A percentile compares a stretch with the other conserved stretches of the same genome.
phyloP scores from a whole-genome alignment of 2,888 invertebrate species.

The Dryocosmus kuriphilus region DNA sequence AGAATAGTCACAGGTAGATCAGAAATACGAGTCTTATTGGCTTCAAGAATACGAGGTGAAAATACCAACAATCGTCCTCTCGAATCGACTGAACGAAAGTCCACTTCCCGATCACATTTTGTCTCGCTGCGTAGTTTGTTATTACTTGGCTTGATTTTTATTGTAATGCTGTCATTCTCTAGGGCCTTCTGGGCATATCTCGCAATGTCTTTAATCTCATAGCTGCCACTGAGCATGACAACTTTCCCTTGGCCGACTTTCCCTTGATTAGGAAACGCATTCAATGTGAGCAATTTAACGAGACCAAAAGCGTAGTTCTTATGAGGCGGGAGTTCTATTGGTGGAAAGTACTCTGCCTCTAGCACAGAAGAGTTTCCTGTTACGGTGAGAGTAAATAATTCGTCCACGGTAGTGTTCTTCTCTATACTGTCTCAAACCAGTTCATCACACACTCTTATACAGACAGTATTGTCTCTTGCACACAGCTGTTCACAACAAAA shows the following conservation, averaged over 20 bases:
- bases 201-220: background rate
- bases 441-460: background rate
- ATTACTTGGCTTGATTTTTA: no score
- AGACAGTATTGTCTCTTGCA: background rate
- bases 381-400: no score
- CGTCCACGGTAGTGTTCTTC: conserved; percentile 44
- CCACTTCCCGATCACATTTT: no score
- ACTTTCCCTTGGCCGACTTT: background rate
- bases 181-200: no score
- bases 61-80: no score
- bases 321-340: conserved; percentile 57
- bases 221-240: background rate
- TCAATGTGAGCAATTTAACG: conserved; percentile 63
- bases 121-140: no score
- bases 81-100: no score
- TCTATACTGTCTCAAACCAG: background rate
- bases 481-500: conserved; percentile 12
- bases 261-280: conserved; percentile 57
- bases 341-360: conserved; percentile 59
- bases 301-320: conserved; percentile 62
- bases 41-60: no score
- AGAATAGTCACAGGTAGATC: no score
- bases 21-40: no score
- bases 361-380: conserved; percentile 59
- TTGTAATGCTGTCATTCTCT: no score